Conservation (phyloP, 2,888 invertebrate genomes). For the Thereva unica region DNA sequence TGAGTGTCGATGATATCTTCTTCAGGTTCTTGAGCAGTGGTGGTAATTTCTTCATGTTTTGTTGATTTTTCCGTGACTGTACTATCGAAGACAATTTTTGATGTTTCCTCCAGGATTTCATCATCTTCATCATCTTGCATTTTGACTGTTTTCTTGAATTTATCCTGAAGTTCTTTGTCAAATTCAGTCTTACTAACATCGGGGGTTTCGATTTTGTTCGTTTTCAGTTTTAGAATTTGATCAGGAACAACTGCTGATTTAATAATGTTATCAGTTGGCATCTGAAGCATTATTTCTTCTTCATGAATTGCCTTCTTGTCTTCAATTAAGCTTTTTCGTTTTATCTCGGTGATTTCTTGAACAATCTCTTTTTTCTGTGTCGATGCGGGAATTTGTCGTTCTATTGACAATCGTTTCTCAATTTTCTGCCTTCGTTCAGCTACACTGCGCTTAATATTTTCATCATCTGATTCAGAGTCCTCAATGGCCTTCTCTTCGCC, state of each 20-base stretch:
- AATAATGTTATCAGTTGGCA: constrained; percentile 57
- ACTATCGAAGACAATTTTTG: constrained; percentile 48
- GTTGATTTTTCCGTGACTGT: constrained; percentile 40
- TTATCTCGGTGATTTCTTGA: constrained; percentile 73
- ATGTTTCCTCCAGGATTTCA: constrained; percentile 43
- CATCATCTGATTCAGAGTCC: constrained; percentile 67
- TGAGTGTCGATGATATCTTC: too few relatives aligned
- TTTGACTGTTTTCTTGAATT: constrained; percentile 54
- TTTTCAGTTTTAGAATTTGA: constrained; percentile 57
- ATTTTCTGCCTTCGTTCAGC: constrained; percentile 78
- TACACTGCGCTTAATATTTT: constrained; percentile 70
- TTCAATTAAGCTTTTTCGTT: constrained; percentile 64
- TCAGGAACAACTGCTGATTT: constrained; percentile 55
- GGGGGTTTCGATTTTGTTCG: constrained; percentile 54
- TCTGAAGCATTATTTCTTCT: constrained; percentile 58
- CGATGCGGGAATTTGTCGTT: constrained; percentile 71
- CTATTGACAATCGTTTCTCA: constrained; percentile 71
- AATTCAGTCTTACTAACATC: constrained; percentile 57
- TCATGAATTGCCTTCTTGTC: constrained; percentile 58
- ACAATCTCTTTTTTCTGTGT: constrained; percentile 74
- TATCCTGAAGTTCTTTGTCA: constrained; percentile 56
- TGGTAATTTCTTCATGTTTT: constrained; percentile 17
- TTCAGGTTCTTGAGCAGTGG: too few relatives aligned
- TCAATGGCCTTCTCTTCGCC: constrained; percentile 77
- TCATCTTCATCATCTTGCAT: constrained; percentile 44